Evolutionary conservation across 2,888 invertebrate species (phyloP), one percentile per base, ranked within the genome.

Genomic region (Parnassius orleans): DNA sequence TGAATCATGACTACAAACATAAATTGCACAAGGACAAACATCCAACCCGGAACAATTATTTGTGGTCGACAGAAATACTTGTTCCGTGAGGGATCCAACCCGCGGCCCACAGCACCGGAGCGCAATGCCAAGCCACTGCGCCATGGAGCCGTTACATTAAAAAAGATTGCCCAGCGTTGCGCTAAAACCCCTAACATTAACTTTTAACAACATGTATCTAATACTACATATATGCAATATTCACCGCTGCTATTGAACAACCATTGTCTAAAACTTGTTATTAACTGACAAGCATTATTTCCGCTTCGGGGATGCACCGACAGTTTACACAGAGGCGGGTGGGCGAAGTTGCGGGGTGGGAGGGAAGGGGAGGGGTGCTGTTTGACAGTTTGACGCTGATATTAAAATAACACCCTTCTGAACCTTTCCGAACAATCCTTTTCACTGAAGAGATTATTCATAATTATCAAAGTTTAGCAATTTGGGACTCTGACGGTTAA

Each of bases 281-380:
- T 60, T 54, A 50, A 54, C 54, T 44, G 60, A 59, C 54, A 59
- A 61, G 61, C 68, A 54, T 51, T 56, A 57, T 65, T 64, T 68
- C 68, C 68, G 68, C 44, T 42, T 50, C 1, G 12, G 55, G 46
- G 55, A 48, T 3, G 14, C 14, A 24, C 15, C 15, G 56, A 9
- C 47, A 7, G 42, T 42, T 14, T 46, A 52, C 51, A 44, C 53
- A 14, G 11, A 14, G 55, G 12, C 12, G 55, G 47, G 41, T 33
- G 51, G 55, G 51, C 14, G 42, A 10, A 19, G 9, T 33, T 33
- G 33, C 53, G 14, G 11, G n/a, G 55, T 10, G 24, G 55, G 47
- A 19, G 56, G 57, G 47, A 14, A 7, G n/a, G 3, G n/a, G n/a
- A 60, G 19, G 10, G 47, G 14, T 56, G 55, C 61, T 64, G 56